Conservation (phyloP, 2,113 vertebrate species). For the Mugil cephalus region DNA sequence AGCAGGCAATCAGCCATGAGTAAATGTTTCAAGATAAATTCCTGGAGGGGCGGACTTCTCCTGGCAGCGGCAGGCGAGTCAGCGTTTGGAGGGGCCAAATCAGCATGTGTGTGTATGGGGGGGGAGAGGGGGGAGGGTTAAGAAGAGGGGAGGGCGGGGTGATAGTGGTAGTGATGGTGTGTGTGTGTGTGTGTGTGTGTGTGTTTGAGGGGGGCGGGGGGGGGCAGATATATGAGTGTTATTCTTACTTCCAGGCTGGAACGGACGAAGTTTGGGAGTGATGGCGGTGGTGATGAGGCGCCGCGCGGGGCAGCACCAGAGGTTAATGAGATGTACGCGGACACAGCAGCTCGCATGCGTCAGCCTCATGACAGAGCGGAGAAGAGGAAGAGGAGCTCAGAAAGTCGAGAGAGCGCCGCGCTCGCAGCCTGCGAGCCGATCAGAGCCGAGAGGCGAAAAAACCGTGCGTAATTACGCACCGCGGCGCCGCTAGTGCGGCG, state of each 20-base stretch:
- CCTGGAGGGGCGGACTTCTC: conserved; percentile 51
- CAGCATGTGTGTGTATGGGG: conserved; percentile 1
- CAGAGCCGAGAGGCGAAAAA: conserved; percentile 33
- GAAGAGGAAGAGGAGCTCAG: conserved; percentile 10
- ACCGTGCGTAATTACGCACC: conserved; percentile 70
- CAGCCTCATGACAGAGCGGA: conserved; percentile 69
- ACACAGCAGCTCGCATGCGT: conserved; percentile 62
- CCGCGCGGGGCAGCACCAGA: conserved; percentile 23
- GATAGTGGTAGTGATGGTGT: no score
- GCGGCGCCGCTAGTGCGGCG: conserved; percentile 18
- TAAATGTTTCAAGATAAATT: conserved; percentile 69
- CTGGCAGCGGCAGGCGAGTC: conserved; percentile 29
- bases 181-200: no score
- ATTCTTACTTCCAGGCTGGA: conserved; percentile 46
- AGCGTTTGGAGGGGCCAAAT: conserved; percentile 35
- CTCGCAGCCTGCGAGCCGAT: neutral
- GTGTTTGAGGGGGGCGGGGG: neutral
- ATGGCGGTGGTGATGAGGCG: conserved; percentile 35
- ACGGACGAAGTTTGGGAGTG: conserved; percentile 45
- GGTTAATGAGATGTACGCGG: conserved; percentile 64
- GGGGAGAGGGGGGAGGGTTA: neutral
- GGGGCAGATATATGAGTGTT: conserved; percentile 49
- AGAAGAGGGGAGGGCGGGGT: neutral
- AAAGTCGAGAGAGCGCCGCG: conserved; percentile 36
- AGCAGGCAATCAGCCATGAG: conserved; percentile 58